Evolutionary conservation across 2,113 vertebrate genomes (phyloP).

Genomic region (Petrocephalus zakoni): DNA sequence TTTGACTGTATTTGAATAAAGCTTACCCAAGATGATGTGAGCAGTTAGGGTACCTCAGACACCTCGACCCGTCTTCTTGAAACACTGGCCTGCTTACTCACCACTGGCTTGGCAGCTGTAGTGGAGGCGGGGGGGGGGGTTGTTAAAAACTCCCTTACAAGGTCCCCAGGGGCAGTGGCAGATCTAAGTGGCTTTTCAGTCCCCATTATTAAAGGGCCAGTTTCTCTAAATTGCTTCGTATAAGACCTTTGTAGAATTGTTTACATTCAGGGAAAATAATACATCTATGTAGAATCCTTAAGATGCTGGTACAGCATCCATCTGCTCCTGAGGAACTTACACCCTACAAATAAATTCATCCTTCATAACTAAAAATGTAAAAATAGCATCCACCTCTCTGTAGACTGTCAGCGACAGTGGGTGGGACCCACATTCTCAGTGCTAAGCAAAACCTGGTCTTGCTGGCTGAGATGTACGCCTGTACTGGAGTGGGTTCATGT

Average conservation of each 20-base stretch:
- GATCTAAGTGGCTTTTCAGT: background rate
- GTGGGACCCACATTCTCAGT: background rate
- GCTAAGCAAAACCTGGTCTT: background rate
- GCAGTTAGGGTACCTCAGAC: background rate
- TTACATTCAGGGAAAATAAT: background rate
- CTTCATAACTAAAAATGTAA: background rate
- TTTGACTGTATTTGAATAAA: background rate
- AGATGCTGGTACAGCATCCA: background rate
- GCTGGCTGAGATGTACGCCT: background rate
- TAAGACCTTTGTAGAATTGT: too few species aligned
- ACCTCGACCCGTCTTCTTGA: background rate
- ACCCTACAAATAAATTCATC: background rate
- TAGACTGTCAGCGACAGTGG: background rate
- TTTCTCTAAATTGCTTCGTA: background rate
- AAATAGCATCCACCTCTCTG: background rate
- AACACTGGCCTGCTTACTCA: background rate
- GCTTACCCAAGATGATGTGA: background rate
- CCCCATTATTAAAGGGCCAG: background rate
- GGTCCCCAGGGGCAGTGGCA: background rate
- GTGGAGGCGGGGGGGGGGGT: background rate
- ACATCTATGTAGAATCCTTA: background rate
- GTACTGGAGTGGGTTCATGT: background rate
- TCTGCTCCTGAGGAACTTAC: background rate
- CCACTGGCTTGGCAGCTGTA: background rate
- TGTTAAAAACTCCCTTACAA: background rate